Percentiles rank a stretch among this genome's conserved stretches.
Conservation (phyloP, 2,113 vertebrate species). For the rabbit (Oryctolagus cuniculus) region DNA sequence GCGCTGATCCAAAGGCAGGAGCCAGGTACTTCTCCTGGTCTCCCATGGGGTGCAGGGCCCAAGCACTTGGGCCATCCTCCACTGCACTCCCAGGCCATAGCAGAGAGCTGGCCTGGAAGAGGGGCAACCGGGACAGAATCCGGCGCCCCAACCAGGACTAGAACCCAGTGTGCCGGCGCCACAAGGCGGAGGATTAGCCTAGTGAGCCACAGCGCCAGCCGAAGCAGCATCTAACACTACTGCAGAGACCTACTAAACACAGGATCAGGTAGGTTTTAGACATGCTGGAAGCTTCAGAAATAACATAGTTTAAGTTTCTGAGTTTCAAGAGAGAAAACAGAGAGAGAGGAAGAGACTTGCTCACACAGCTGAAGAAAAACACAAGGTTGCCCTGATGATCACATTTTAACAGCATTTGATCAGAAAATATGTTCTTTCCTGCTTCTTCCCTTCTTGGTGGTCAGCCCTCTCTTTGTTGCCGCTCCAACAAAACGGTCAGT, state of each 20-base stretch:
- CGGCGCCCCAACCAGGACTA: background rate
- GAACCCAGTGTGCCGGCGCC: too few species aligned
- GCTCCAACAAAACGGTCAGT: conserved; percentile 30
- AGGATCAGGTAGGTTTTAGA: background rate
- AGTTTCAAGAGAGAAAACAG: conserved; percentile 38
- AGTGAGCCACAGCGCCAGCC: too few species aligned
- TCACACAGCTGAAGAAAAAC: background rate
- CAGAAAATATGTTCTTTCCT: conserved; percentile 1
- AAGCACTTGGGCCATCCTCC: too few species aligned
- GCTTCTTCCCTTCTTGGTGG: background rate
- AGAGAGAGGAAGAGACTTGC: background rate
- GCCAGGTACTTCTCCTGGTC: too few species aligned
- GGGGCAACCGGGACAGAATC: too few species aligned
- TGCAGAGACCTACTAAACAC: background rate
- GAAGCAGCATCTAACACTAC: background rate
- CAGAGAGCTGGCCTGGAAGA: too few species aligned
- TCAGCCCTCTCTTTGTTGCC: conserved; percentile 48
- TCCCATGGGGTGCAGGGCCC: too few species aligned
- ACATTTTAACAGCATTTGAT: conserved; percentile 48
- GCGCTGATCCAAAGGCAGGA: too few species aligned
- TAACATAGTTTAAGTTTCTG: background rate
- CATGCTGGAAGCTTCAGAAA: background rate
- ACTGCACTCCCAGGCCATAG: too few species aligned
- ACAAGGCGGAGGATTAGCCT: too few species aligned
- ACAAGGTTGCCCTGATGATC: background rate